Evolutionary conservation across 1,140 invertebrate species (phyloP).

Genomic region (Drosophila repletoides): DNA sequence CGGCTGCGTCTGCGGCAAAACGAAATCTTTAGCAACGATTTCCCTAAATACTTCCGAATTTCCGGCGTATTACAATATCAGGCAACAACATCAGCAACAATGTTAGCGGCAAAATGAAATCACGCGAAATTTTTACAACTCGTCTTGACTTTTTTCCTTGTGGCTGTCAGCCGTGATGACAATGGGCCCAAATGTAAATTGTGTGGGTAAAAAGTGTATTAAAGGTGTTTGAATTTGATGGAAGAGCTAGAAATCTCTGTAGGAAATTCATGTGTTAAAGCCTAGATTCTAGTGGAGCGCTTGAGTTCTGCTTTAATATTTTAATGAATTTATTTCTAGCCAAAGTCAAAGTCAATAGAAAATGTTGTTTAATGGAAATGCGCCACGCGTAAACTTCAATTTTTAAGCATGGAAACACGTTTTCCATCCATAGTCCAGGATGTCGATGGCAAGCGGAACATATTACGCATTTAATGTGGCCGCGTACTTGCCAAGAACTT

Average conservation of each 20-base stretch:
- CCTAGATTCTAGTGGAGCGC: too few species aligned
- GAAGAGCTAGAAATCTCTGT: too few species aligned
- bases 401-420: background rate
- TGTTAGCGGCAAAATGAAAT: slow-evolving; percentile 69
- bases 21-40: slow-evolving; percentile 79
- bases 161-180: slow-evolving; percentile 16
- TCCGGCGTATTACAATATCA: slow-evolving; percentile 76
- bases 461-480: slow-evolving; percentile 78
- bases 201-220: background rate
- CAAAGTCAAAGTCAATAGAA: too few species aligned
- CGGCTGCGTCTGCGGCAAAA: slow-evolving; percentile 21
- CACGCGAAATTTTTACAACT: slow-evolving; percentile 76
- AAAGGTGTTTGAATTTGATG: too few species aligned
- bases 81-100: slow-evolving; percentile 54
- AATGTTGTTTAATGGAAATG: too few species aligned
- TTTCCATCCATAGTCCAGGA: slow-evolving; percentile 37
- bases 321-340: too few species aligned
- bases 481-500: slow-evolving; percentile 68
- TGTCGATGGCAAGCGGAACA: slow-evolving; percentile 64
- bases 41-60: slow-evolving; percentile 80
- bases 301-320: too few species aligned
- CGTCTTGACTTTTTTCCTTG: slow-evolving; percentile 53
- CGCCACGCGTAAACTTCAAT: too few species aligned
- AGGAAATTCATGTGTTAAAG: too few species aligned
- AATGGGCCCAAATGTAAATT: slow-evolving; percentile 22